These are phyloP conservation scores for Brachionus koreanus DNA, from an alignment of 1,140 invertebrate genomes.

Conservation along the genomic window DNA sequence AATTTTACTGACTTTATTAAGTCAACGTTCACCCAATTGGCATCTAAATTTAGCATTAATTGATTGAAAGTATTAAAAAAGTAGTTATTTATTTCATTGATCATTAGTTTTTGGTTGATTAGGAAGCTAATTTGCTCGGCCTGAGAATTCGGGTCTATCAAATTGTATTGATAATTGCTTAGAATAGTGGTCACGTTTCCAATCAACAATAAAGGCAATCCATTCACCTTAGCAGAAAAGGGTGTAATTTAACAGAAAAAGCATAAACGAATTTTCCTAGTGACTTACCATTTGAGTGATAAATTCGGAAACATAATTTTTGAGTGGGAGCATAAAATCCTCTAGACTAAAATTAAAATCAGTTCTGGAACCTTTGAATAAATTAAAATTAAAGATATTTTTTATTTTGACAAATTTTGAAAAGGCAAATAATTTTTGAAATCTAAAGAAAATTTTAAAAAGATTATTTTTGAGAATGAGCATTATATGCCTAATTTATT, in stretches of 20 bases:
- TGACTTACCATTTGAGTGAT: slow-evolving; percentile 12
- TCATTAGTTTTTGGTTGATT: not conserved
- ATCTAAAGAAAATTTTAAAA: too few relatives aligned
- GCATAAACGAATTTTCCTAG: not conserved
- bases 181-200: not conserved
- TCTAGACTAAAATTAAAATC: not conserved
- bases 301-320: slow-evolving; percentile 10
- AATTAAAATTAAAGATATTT: not conserved
- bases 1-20: not conserved
- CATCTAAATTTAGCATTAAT: not conserved
- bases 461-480: too few relatives aligned
- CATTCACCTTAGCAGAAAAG: not conserved
- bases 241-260: not conserved
- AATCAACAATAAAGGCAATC: not conserved
- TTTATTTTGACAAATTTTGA: too few relatives aligned
- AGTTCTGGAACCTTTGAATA: not conserved
- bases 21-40: not conserved
- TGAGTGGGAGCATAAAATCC: not conserved
- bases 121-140: not conserved
- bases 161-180: not conserved
- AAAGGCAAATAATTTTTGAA: too few relatives aligned
- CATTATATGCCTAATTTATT: too few relatives aligned
- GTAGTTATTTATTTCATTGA: not conserved
- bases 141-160: not conserved
- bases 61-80: slow-evolving; percentile 16